A percentile compares a stretch with the other conserved stretches of the same genome.
phyloP scores from a whole-genome alignment of 2,113 vertebrate species.

The Rousettus leschenaultii region DNA sequence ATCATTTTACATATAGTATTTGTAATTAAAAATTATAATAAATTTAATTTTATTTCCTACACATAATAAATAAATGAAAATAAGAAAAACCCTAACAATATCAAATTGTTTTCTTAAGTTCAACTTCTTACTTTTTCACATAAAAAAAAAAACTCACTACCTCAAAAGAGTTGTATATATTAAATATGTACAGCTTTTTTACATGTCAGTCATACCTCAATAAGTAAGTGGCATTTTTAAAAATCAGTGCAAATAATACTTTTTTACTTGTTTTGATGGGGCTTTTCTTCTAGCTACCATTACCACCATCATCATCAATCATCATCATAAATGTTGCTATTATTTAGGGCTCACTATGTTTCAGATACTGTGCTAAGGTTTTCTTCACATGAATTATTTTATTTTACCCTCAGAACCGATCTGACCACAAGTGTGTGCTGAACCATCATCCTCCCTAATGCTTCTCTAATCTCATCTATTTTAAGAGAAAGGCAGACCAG shows the following conservation, averaged over 20 bases:
- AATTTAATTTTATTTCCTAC: background rate
- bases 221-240: background rate
- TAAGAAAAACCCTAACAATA: background rate
- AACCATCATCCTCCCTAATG: background rate
- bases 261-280: background rate
- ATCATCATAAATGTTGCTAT: background rate
- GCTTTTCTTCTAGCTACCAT: background rate
- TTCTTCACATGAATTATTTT: background rate
- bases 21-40: slow-evolving; percentile 2
- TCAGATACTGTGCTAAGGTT: background rate
- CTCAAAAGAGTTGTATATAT: background rate
- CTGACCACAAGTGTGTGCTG: background rate
- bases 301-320: background rate
- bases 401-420: background rate
- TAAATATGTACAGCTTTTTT: background rate
- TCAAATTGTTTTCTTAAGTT: background rate
- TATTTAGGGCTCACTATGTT: background rate
- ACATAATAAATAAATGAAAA: background rate
- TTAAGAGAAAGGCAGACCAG: background rate
- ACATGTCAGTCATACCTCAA: background rate
- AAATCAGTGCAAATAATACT: background rate
- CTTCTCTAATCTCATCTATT: background rate
- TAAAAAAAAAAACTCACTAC: background rate
- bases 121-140: slow-evolving; percentile 9
- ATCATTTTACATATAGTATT: background rate